phyloP scores from a whole-genome alignment of 1,140 invertebrate genomes.

The Planococcus citri region DNA sequence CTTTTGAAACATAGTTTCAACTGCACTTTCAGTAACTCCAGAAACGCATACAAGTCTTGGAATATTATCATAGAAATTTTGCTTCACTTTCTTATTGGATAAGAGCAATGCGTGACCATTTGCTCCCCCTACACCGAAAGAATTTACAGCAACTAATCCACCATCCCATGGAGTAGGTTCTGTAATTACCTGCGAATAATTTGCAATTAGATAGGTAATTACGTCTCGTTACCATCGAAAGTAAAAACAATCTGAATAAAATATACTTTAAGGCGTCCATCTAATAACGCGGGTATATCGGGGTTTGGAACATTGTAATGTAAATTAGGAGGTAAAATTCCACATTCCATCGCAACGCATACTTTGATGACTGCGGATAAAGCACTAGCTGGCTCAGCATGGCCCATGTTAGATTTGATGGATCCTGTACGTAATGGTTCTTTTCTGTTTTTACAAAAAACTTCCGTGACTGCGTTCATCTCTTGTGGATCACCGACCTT shows the following conservation, averaged over 20 bases:
- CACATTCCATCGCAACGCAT: conserved; percentile 25
- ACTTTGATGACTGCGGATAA: conserved; percentile 45
- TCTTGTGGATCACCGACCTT: conserved; percentile 31
- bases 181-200: conserved; percentile 37
- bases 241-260: neutral
- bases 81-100: conserved; percentile 30
- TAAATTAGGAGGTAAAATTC: conserved; percentile 35
- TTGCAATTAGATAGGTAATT: neutral
- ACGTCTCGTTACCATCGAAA: neutral
- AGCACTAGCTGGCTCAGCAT: conserved; percentile 53
- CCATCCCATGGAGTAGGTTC: conserved; percentile 42
- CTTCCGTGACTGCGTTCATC: conserved; percentile 31
- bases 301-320: conserved; percentile 50
- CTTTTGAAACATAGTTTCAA: conserved; percentile 23
- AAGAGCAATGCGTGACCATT: conserved; percentile 49
- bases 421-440: conserved; percentile 51
- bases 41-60: conserved; percentile 28
- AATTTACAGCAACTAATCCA: conserved; percentile 50
- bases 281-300: conserved; percentile 44
- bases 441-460: conserved; percentile 36
- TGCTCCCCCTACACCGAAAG: conserved; percentile 55
- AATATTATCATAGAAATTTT: conserved; percentile 24
- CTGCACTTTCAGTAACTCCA: conserved; percentile 24
- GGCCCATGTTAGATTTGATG: conserved; percentile 61
- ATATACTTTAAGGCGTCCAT: conserved; percentile 44